Evolutionary conservation across 2,797 vertebrate species (phyloP).

Genomic region (Pseudopleuronectes americanus): DNA sequence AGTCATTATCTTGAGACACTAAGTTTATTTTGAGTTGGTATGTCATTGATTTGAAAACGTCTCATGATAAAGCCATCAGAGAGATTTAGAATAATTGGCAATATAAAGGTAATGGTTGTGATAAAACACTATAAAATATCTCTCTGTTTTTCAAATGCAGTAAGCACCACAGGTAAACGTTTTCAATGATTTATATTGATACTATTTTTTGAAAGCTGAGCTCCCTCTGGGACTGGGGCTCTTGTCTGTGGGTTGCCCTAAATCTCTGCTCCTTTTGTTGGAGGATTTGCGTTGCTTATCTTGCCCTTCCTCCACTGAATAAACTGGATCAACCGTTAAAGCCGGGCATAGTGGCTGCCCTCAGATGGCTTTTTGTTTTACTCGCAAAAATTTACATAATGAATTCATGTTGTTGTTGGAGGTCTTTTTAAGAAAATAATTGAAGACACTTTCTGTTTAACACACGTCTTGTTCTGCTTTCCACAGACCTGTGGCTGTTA

Average conservation of each 20-base stretch:
- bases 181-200: background rate
- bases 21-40: too few relatives aligned
- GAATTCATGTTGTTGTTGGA: background rate
- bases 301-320: constrained; percentile 34
- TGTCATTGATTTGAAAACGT: too few relatives aligned
- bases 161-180: background rate
- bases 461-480: constrained; percentile 9
- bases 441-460: background rate
- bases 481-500: constrained; percentile 84
- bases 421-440: background rate
- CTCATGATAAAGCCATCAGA: too few relatives aligned
- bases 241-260: constrained; percentile 5
- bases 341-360: constrained; percentile 15
- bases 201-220: constrained; percentile 13
- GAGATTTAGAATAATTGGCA: too few relatives aligned
- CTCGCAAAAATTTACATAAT: background rate
- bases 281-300: constrained; percentile 49
- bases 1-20: too few relatives aligned
- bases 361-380: background rate
- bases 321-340: constrained; percentile 28
- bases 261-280: constrained; percentile 48
- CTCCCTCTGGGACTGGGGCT: constrained; percentile 1
- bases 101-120: too few relatives aligned
- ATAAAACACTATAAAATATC: too few relatives aligned
- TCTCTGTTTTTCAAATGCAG: too few relatives aligned